Evolutionary conservation across 2,113 vertebrate species (phyloP), one percentile per base, ranked within the genome.

Genomic region (Takifugu bimaculatus): DNA sequence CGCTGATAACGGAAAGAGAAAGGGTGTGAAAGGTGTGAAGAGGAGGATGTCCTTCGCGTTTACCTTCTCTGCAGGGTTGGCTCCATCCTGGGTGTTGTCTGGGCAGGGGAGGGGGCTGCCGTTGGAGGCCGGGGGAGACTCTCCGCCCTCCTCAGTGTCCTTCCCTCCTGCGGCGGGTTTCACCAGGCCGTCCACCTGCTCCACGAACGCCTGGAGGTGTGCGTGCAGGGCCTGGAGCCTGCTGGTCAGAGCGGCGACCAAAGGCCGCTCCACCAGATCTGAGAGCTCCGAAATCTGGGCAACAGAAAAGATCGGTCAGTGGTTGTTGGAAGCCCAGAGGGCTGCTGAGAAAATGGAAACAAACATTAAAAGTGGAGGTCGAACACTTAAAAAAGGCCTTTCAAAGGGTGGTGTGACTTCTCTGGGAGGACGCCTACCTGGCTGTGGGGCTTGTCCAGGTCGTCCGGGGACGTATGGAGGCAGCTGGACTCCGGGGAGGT

Each of bases 401-500:
- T 20, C 20, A 20, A 20, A 20, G 20, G 1, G n/a, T 26, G 4
- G 49, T 11, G 10, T 48, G n/a, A 48, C 2, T 13, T 48, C 45
- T 48, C 7, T 35, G 32, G 32, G 5, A 60, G 63, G 72, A 49
- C 54, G 0, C 1, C 4, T 43, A 85, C 85, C 77, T 87, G 85
- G 45, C 57, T 72, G 72, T 76, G 79, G 0, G 82, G 74, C 27
- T 94, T 95, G 78, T 95, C 93, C 25, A 89, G 75, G 0, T 91
- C 88, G 73, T 92, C 93, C 2, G 90, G 82, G 20, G 83, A 85
- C 0, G 92, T 85, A 0, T 88, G 90, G 63, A 95, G 94, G 78
- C 94, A 94, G 0, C 93, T 94, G 29, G 94, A 90, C 61, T 97
- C 93, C 0, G 94, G 91, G 62, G 94, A 91, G 60, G 93, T 94